These are phyloP conservation scores for Lordiphosa andalusiaca DNA, from an alignment of 2,888 invertebrate species.

Conservation along the genomic window DNA sequence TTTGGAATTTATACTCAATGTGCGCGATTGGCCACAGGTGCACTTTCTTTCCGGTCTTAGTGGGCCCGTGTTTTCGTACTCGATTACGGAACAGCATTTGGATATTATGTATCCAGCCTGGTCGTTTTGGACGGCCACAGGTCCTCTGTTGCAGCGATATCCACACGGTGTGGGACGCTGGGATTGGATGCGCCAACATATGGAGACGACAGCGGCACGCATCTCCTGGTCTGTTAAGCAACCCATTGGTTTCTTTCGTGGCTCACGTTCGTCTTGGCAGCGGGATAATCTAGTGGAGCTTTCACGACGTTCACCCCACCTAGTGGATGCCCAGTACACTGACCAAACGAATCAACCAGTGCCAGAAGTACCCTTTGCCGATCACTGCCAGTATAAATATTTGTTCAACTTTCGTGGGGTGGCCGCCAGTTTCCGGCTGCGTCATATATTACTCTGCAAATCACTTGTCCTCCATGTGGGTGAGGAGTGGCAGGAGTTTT, in stretches of 20 bases:
- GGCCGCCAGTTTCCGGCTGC: constrained; percentile 97
- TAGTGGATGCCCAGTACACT: constrained; percentile 26
- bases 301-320: constrained; percentile 85
- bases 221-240: constrained; percentile 11
- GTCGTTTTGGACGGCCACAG: constrained; percentile 98
- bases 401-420: constrained; percentile 98
- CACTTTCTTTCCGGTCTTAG: constrained; percentile 80
- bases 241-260: constrained; percentile 82
- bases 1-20: constrained; percentile 92
- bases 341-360: too few relatives aligned
- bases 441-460: constrained; percentile 95
- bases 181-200: constrained; percentile 23
- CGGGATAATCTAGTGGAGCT: constrained; percentile 91
- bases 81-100: constrained; percentile 88
- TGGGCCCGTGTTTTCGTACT: constrained; percentile 94
- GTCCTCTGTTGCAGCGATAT: constrained; percentile 83
- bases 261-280: constrained; percentile 93
- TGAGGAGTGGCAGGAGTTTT: constrained; percentile 95
- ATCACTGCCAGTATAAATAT: constrained; percentile 96
- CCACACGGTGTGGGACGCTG: constrained; percentile 26
- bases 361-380: constrained; percentile 84
- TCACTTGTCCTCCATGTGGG: constrained; percentile 96
- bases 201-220: background rate
- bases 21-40: constrained; percentile 94
- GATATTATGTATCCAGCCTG: constrained; percentile 97